phyloP scores from a whole-genome alignment of 2,888 invertebrate genomes.

The Drosophila cognata region DNA sequence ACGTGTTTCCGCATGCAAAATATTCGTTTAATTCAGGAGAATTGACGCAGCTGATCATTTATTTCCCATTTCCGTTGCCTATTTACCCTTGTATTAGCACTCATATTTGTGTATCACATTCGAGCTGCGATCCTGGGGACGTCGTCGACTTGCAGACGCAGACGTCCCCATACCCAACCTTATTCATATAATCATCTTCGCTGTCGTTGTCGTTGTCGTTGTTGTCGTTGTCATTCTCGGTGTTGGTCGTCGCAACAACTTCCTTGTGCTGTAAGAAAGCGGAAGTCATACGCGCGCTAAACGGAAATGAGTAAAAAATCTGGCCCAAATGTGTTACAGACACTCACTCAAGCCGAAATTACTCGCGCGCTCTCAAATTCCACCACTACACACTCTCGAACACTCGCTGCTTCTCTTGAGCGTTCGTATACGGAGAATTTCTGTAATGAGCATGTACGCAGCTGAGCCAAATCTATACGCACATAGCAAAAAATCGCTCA shows the following conservation, averaged over 20 bases:
- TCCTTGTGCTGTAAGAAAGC: conserved; percentile 63
- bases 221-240: not conserved
- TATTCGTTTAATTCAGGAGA: not conserved
- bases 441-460: conserved; percentile 4
- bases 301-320: conserved; percentile 67
- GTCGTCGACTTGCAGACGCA: conserved; percentile 1
- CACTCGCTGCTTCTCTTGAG: not conserved
- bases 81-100: not conserved
- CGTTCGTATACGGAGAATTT: conserved; percentile 49
- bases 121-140: conserved; percentile 38
- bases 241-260: conserved; percentile 58
- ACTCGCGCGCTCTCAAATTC: conserved; percentile 22
- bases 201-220: not conserved
- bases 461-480: conserved; percentile 34
- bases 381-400: not conserved
- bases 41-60: not conserved
- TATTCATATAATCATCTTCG: not conserved
- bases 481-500: conserved; percentile 26
- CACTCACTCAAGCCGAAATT: conserved; percentile 27
- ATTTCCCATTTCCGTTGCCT: not conserved
- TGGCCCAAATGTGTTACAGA: conserved; percentile 17
- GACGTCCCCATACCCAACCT: conserved; percentile 5
- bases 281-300: conserved; percentile 60
- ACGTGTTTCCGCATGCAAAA: not conserved
- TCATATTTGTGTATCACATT: not conserved